Evolutionary conservation across 2,113 vertebrate genomes (phyloP).

Genomic region (Microcebus jonahi): DNA sequence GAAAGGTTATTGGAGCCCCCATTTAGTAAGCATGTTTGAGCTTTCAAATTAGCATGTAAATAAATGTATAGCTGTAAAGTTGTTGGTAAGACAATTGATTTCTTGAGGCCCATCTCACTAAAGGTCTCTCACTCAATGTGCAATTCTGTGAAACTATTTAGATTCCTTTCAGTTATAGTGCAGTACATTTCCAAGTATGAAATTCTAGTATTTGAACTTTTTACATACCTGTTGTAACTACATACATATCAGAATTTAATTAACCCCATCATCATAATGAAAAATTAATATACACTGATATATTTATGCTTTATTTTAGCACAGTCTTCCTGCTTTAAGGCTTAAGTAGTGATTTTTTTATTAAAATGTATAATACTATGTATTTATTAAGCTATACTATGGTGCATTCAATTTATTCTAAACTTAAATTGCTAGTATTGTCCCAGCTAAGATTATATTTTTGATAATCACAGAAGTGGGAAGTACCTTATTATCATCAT

Average conservation of each 20-base stretch:
- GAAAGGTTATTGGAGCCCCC: neutral
- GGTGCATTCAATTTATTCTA: accelerated
- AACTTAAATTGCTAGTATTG: neutral
- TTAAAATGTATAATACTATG: too few relatives aligned
- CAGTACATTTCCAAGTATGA: neutral
- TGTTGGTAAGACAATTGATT: neutral
- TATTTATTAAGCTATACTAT: accelerated
- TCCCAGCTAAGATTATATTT: neutral
- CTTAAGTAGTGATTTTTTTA: neutral
- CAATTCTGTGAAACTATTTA: neutral
- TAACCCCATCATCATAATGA: neutral
- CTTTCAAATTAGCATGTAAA: constrained; percentile 46
- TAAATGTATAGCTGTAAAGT: constrained; percentile 5
- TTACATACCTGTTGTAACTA: neutral
- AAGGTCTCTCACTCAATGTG: neutral
- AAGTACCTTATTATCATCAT: too few relatives aligned
- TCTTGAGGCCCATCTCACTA: neutral
- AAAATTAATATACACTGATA: neutral
- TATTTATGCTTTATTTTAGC: neutral
- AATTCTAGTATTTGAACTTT: neutral
- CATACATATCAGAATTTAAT: neutral
- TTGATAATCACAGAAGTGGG: neutral
- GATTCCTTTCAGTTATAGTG: neutral
- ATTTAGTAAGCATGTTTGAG: constrained; percentile 52
- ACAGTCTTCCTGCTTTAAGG: neutral